Base-by-base conservation (phyloP, 1,140 invertebrate genomes). In the Apis laboriosa region DNA sequence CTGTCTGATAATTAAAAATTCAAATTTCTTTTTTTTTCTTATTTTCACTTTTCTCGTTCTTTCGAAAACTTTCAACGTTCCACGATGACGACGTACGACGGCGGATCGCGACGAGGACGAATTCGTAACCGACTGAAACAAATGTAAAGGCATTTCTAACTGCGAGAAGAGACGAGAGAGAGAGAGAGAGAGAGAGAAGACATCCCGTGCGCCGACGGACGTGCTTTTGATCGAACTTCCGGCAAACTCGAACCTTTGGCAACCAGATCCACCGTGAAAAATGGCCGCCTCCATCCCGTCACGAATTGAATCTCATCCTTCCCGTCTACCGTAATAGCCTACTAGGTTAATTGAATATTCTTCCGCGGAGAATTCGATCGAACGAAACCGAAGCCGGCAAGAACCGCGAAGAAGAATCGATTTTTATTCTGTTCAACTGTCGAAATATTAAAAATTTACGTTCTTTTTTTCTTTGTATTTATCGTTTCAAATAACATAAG, bases 111-210 rank as follows among this genome's bases (percentile, higher is more conserved):
- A 82, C 78, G 17, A 49, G 56, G 74, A 80, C 78, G 75, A 68
- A 78, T 78, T 87, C 43, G 43, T 43, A 53, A 60, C 70, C 61
- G 77, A 82, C 75, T 68, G 71, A 43, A 77, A 82, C 83, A 63
- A 85, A 87, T 85, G 86, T 61, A 51, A 64, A 67, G 64, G 76
- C 72, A 88, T 88, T 87, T 88, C 77, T 87, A 87, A 87, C 86
- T 74, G 77, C 49, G n/a, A 73, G 67, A 75, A 83, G 1, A 55
- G 21, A 21, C n/a, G n/a, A 34, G 34, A 34, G 34, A 34, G 34
- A 34, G 34, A 34, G 34, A 34, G 34, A 4, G 34, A 34, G 34
- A 7, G 34, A 43, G 34, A 43, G 34, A 43, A 7, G 34, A 0
- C 34, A 43, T 43, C 12, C 5, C 60, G 43, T 56, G 67, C 53